A percentile compares a stretch with the other conserved stretches of the same genome.
These are phyloP conservation scores for Pavo muticus DNA, from an alignment of 2,113 vertebrate species.

Conservation along the genomic window DNA sequence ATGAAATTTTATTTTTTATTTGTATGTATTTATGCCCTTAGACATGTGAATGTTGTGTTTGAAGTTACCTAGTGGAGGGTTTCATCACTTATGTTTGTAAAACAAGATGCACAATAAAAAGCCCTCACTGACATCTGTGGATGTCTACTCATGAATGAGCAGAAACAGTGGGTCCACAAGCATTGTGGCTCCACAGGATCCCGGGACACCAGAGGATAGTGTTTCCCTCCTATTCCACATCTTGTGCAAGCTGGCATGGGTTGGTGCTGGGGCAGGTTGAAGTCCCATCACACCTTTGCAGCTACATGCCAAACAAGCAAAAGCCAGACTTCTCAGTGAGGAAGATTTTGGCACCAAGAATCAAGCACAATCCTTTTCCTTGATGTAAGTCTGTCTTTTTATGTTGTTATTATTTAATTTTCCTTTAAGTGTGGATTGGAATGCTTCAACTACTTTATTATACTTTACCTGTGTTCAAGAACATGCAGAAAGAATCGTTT, in stretches of 20 bases:
- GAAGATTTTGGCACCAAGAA: background rate
- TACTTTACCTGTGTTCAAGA: background rate
- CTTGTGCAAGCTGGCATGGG: background rate
- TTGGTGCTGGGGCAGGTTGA: background rate
- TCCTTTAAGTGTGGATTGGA: background rate
- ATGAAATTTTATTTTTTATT: background rate
- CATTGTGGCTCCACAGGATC: background rate
- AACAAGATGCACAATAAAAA: background rate
- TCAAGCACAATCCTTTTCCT: background rate
- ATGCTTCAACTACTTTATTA: conserved; percentile 31
- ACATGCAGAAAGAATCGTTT: background rate
- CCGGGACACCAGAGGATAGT: background rate
- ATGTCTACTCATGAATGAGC: background rate
- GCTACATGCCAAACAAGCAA: background rate
- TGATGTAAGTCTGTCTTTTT: background rate
- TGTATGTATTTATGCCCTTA: background rate
- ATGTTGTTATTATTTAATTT: background rate
- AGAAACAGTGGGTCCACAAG: background rate
- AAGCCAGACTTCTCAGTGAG: background rate
- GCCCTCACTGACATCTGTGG: background rate
- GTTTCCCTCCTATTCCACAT: background rate
- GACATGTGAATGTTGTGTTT: background rate
- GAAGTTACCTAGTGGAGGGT: accelerated
- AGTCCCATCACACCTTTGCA: accelerated
- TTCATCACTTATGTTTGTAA: background rate